phyloP scores from a whole-genome alignment of 1,140 invertebrate species.

The Drosophila novamexicana region DNA sequence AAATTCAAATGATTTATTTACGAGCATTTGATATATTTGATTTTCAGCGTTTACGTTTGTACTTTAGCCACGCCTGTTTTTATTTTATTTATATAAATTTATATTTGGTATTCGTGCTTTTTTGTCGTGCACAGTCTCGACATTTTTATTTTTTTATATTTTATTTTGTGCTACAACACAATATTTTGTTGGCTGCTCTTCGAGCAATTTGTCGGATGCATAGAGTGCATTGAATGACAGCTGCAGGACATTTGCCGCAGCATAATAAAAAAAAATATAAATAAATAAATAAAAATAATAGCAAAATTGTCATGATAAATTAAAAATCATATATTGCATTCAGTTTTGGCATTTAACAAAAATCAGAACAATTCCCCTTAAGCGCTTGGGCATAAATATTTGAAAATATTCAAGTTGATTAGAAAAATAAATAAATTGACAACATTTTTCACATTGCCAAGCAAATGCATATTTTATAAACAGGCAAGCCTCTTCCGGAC shows the following conservation, averaged over 20 bases:
- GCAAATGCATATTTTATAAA: constrained; percentile 41
- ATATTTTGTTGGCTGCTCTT: constrained; percentile 13
- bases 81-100: background rate
- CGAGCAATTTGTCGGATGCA: constrained; percentile 31
- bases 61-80: constrained; percentile 34
- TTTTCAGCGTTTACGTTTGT: constrained; percentile 64
- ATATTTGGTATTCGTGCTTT: constrained; percentile 61
- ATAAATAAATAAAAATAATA: constrained; percentile 1
- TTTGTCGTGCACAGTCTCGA: constrained; percentile 8
- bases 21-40: constrained; percentile 83
- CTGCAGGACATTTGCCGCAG: constrained; percentile 7
- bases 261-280: background rate
- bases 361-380: constrained; percentile 1
- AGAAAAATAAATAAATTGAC: constrained; percentile 4
- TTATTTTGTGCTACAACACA: constrained; percentile 22
- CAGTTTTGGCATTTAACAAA: background rate
- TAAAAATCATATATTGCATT: constrained; percentile 12
- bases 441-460: background rate
- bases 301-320: constrained; percentile 2
- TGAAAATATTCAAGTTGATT: constrained; percentile 34
- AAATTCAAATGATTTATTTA: constrained; percentile 84
- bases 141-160: constrained; percentile 19
- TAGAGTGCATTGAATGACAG: constrained; percentile 18
- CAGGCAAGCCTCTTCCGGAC: background rate
- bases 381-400: constrained; percentile 19